phyloP scores from a whole-genome alignment of 2,888 invertebrate species.

The Athalia cordata region DNA sequence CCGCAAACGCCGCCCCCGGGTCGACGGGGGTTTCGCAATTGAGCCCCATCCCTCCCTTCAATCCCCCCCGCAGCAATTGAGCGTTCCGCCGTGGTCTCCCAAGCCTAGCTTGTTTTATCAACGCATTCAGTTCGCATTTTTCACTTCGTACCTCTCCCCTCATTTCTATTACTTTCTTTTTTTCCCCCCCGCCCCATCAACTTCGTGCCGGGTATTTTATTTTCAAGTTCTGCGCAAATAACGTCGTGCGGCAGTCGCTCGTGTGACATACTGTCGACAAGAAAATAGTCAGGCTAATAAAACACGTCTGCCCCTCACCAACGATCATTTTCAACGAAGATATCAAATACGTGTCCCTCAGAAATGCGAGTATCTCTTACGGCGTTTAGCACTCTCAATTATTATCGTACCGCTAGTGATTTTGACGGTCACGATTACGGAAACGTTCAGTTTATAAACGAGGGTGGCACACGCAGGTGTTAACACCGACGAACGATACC shows the following conservation, averaged over 20 bases:
- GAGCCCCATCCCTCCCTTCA: constrained; percentile 5
- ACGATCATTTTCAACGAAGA: no score
- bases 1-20: constrained; percentile 26
- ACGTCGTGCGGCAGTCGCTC: no score
- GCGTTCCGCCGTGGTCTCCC: constrained; percentile 20
- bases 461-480: constrained; percentile 29
- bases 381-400: neutral
- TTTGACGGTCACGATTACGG: constrained; percentile 36
- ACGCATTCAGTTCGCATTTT: constrained; percentile 18
- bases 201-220: neutral
- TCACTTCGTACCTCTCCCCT: constrained; percentile 7
- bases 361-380: no score
- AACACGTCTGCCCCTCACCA: no score
- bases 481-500: neutral
- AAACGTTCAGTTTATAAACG: constrained; percentile 13
- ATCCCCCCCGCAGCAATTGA: constrained; percentile 22
- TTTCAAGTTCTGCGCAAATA: constrained; percentile 31
- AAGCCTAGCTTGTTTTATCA: constrained; percentile 34
- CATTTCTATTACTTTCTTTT: neutral
- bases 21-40: constrained; percentile 30
- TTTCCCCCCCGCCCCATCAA: neutral
- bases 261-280: no score
- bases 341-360: no score
- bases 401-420: neutral
- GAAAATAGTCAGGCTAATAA: no score